Base-by-base conservation (phyloP, 2,888 invertebrate genomes). In the Plagodis dolabraria region DNA sequence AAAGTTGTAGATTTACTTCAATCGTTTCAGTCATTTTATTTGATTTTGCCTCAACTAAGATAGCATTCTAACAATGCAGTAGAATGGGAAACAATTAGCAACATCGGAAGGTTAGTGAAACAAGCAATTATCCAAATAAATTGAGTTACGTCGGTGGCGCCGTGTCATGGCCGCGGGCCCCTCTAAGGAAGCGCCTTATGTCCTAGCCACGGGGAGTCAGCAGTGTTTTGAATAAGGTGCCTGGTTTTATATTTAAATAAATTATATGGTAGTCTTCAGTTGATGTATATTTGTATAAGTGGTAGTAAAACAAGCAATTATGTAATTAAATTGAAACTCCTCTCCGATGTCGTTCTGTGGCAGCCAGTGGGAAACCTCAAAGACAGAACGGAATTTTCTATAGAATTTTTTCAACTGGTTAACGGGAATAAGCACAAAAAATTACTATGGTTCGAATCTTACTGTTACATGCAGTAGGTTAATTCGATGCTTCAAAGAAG, bases 81-180 rank as follows among this genome's bases (percentile, higher is more conserved):
- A 49, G 52, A 46, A 44, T 38, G 35, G 55, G 33, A 61, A 61
- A 61, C 56, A 61, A 61, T 61, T 57, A 61, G 40, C 53, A 49
- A 53, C 56, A 57, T 61, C 56, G 60, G 60, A 53, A 56, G 56
- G 79, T 79, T 82, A 79, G 80, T 81, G 80, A 84, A 87, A 88
- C 88, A 87, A 88, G 80, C 87, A 90, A 89, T 90, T 89, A 91
- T 85, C 83, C 78, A 83, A 85, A 88, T 84, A 90, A 88, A 89
- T 92, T 88, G 84, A 87, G 87, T 88, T 86, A 84, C 50, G 80
- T 68, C 69, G 67, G 67, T 77, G 70, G 70, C 72, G 72, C 76
- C 67, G 64, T 69, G 76, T 75, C 76, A 76, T 75, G 75, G 78
- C 78, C 78, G 79, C 83, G 83, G 85, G 86, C 84, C 82, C 83